Conservation (phyloP, 2,797 vertebrate species). For the Rhinophrynus dorsalis region DNA sequence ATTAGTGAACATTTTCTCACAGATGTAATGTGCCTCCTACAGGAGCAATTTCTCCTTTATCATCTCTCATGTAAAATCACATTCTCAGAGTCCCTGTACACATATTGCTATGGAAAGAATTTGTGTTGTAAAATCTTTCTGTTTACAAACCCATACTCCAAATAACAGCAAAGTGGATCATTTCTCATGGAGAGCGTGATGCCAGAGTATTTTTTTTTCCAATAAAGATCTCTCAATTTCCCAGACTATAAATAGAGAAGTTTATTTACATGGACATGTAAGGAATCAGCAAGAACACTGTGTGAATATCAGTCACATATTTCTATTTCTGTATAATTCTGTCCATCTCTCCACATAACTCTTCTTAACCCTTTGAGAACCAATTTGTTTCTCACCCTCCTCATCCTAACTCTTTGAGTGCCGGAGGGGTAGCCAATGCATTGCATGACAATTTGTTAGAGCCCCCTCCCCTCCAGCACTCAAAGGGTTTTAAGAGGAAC, state of each 20-base stretch:
- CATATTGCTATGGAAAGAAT: slow-evolving; percentile 28
- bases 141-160: slow-evolving; percentile 21
- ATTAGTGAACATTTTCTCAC: slow-evolving; percentile 10
- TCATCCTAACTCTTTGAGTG: no score
- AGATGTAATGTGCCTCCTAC: not conserved
- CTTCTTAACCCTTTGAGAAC: slow-evolving; percentile 8
- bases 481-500: no score
- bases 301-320: slow-evolving; percentile 24
- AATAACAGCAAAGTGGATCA: not conserved
- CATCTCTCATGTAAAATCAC: not conserved
- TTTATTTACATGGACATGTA: slow-evolving; percentile 35
- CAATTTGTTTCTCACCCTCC: no score
- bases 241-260: slow-evolving; percentile 39
- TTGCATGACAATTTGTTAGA: no score
- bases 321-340: slow-evolving; percentile 12
- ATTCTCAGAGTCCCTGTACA: not conserved
- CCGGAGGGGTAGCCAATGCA: no score
- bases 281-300: not conserved
- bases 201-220: slow-evolving; percentile 1
- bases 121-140: slow-evolving; percentile 12
- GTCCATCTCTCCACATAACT: not conserved
- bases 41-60: not conserved
- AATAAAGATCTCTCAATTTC: slow-evolving; percentile 15
- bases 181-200: slow-evolving; percentile 18
- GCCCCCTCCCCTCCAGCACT: no score